Conservation (phyloP, 2,888 invertebrate species). For the Cephus runcator region DNA sequence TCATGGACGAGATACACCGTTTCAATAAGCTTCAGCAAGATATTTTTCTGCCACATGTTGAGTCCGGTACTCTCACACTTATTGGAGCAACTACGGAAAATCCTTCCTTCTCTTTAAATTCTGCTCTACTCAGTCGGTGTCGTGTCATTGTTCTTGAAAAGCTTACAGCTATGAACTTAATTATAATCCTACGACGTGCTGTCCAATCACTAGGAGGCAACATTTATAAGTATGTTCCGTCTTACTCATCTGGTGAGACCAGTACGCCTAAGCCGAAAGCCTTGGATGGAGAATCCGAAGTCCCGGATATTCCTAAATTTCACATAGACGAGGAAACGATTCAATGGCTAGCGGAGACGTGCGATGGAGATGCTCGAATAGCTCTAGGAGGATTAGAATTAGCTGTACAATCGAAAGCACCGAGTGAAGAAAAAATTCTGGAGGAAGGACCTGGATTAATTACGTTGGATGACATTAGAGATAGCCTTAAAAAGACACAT, state of each 20-base stretch:
- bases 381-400: constrained; percentile 82
- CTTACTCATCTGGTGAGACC: neutral
- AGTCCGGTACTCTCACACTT: constrained; percentile 80
- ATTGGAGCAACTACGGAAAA: constrained; percentile 90
- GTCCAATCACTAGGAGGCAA: constrained; percentile 61
- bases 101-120: constrained; percentile 86
- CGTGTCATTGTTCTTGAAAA: constrained; percentile 81
- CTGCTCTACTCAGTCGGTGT: constrained; percentile 82
- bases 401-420: constrained; percentile 70
- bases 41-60: constrained; percentile 82
- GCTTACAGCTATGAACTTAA: constrained; percentile 71
- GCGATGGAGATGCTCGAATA: constrained; percentile 85
- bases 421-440: constrained; percentile 39
- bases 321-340: constrained; percentile 72
- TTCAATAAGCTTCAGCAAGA: constrained; percentile 89
- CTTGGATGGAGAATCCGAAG: neutral
- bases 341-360: constrained; percentile 78
- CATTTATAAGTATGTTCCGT: constrained; percentile 17
- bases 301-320: constrained; percentile 39
- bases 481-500: constrained; percentile 81
- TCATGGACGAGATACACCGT: constrained; percentile 89
- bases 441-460: constrained; percentile 66
- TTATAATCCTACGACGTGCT: constrained; percentile 73
- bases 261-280: neutral
- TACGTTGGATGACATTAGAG: constrained; percentile 75